Percentiles rank a stretch among this genome's conserved stretches.
Evolutionary conservation across 2,888 invertebrate genomes (phyloP).

Genomic region (Parasteatoda lunata): DNA sequence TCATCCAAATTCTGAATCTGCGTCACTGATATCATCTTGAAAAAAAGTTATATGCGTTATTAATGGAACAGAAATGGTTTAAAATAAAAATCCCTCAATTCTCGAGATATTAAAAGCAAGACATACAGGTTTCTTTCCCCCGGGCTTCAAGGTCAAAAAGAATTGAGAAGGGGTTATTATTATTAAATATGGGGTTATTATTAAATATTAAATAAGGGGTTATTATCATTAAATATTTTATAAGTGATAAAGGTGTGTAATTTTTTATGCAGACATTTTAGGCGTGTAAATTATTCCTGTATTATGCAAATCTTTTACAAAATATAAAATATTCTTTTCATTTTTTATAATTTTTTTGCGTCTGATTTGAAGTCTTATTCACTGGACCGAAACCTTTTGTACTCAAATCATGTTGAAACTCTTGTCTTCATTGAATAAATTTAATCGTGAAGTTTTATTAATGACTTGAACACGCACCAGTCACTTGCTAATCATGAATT

Average conservation of each 20-base stretch:
- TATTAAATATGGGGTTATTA: background rate
- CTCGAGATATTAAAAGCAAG: background rate
- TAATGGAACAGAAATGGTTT: background rate
- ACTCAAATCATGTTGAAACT: too few relatives aligned
- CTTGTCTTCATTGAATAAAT: too few relatives aligned
- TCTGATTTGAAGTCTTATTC: too few relatives aligned
- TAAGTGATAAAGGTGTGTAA: background rate
- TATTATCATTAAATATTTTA: background rate
- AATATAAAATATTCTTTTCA: too few relatives aligned
- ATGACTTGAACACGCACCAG: too few relatives aligned
- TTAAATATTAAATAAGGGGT: background rate
- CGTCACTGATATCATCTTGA: background rate
- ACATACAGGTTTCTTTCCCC: background rate
- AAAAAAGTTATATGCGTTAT: background rate
- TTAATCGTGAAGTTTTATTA: too few relatives aligned
- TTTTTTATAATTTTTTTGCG: too few relatives aligned
- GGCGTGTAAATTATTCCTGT: too few relatives aligned
- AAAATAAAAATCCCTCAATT: background rate
- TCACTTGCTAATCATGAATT: too few relatives aligned
- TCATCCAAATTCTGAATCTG: background rate
- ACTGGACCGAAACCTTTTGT: too few relatives aligned
- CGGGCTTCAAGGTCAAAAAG: background rate
- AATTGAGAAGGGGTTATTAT: background rate
- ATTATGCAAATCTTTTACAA: too few relatives aligned
- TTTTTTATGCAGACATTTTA: background rate